Evolutionary conservation across 2,113 vertebrate genomes (phyloP).

Genomic region (Tiliqua scincoides): DNA sequence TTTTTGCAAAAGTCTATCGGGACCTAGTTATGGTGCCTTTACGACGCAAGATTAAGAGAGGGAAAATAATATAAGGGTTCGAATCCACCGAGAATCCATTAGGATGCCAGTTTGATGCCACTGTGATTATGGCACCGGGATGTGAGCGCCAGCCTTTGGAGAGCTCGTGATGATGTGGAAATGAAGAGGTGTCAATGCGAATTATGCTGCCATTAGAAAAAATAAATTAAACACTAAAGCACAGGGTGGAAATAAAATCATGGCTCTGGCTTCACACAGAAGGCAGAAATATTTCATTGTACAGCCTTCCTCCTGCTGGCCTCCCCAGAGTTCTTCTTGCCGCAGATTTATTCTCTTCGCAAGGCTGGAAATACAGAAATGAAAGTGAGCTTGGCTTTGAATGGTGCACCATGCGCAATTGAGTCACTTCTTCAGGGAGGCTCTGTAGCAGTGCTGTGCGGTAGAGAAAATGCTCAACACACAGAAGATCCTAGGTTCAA

Average conservation of each 20-base stretch:
- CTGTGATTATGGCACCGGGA: slow-evolving; percentile 52
- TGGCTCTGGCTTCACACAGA: background rate
- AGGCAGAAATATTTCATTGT: background rate
- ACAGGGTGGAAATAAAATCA: slow-evolving; percentile 12
- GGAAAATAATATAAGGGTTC: slow-evolving; percentile 47
- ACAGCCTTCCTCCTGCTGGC: accelerated
- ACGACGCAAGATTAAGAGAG: slow-evolving; percentile 53
- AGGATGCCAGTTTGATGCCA: slow-evolving; percentile 60
- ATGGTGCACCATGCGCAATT: background rate
- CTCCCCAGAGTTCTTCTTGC: background rate
- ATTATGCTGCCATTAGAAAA: slow-evolving; percentile 28
- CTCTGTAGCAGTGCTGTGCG: too few species aligned
- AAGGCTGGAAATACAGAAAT: background rate
- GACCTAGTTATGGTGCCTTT: slow-evolving; percentile 58
- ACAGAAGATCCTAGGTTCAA: too few species aligned
- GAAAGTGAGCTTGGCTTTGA: background rate
- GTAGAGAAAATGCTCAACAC: too few species aligned
- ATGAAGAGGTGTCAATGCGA: slow-evolving; percentile 53
- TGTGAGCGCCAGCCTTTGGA: slow-evolving; percentile 55
- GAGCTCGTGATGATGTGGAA: slow-evolving; percentile 45
- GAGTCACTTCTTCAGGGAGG: background rate
- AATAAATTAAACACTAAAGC: slow-evolving; percentile 42
- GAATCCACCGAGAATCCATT: slow-evolving; percentile 58
- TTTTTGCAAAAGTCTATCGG: slow-evolving; percentile 50
- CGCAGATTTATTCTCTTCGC: background rate